Evolutionary conservation across 1,140 invertebrate species (phyloP), one percentile per base, ranked within the genome.

Genomic region (Idris sp.): DNA sequence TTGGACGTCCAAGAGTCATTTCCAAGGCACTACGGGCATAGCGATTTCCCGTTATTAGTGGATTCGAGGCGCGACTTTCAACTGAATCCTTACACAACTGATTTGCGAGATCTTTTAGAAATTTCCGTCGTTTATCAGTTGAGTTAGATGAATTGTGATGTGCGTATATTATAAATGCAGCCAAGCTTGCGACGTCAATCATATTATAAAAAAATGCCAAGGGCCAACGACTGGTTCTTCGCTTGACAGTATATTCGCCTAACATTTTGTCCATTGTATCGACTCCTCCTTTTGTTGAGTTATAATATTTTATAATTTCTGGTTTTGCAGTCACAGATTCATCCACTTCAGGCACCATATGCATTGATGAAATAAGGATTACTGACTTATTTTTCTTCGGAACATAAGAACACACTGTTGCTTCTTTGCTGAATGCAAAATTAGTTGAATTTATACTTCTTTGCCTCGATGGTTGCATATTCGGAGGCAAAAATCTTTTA

Each of bases 231-330:
- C 67, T 65, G 53, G 76, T 79, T 44, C 56, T 10, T 44, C 76
- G 43, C 10, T 74, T 48, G 3, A 58, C 61, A n/a, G 53, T 69
- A 53, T 79, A 82, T 22, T 67, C 68, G 8, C 36, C 10, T 48
- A 78, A 64, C 74, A 78, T 79, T 58, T 88, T 76, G 58, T 89
- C 84, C 9, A 88, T 49, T 4, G 71, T 80, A 58, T 88, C 87
- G 0, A 89, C 86, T 28, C 82, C 86, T 18, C 83, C 82, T 81
- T 89, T 89, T 2, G 25, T 46, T 31, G 16, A 4, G n/a, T 46
- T 46, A 4, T 46, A 46, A 14, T 46, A 46, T 33, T 87, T 31
- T n/a, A 84, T 80, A 19, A 86, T 83, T 36, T 87, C 80, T 16
- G 84, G 83, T 59, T 51, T 64, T 16, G 25, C 38, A 3, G 0